Conservation (phyloP, 1,140 invertebrate genomes). For the Neotoxoptera formosana region DNA sequence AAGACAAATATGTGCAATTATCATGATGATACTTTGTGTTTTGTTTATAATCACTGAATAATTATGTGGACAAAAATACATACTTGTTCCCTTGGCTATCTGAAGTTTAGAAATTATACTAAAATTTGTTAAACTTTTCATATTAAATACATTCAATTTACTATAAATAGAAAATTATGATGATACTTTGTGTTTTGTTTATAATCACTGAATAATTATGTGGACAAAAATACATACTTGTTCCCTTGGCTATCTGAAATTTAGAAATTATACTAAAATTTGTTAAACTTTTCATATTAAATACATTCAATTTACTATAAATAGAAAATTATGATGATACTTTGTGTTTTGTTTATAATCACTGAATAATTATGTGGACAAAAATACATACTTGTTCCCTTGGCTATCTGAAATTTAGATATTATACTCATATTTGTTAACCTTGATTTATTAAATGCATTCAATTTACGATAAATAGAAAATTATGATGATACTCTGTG, state of each 20-base stretch:
- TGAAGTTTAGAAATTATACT: slow-evolving; percentile 4
- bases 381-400: slow-evolving; percentile 1
- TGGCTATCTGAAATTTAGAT: slow-evolving; percentile 40
- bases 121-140: neutral
- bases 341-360: slow-evolving; percentile 17
- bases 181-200: slow-evolving; percentile 21
- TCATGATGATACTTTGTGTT: slow-evolving; percentile 46
- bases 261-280: neutral
- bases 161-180: neutral
- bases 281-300: neutral
- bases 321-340: neutral
- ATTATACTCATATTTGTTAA: neutral
- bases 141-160: neutral
- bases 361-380: slow-evolving; percentile 21
- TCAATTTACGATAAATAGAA: neutral
- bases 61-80: slow-evolving; percentile 40
- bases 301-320: neutral
- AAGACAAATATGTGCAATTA: neutral
- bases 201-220: slow-evolving; percentile 15
- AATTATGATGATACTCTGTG: slow-evolving; percentile 14
- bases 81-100: slow-evolving; percentile 42
- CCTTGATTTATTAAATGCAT: neutral
- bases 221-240: neutral
- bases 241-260: slow-evolving; percentile 49
- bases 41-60: slow-evolving; percentile 1